These are phyloP conservation scores for Carassius carassius DNA, from an alignment of 2,113 vertebrate genomes.

Conservation along the genomic window DNA sequence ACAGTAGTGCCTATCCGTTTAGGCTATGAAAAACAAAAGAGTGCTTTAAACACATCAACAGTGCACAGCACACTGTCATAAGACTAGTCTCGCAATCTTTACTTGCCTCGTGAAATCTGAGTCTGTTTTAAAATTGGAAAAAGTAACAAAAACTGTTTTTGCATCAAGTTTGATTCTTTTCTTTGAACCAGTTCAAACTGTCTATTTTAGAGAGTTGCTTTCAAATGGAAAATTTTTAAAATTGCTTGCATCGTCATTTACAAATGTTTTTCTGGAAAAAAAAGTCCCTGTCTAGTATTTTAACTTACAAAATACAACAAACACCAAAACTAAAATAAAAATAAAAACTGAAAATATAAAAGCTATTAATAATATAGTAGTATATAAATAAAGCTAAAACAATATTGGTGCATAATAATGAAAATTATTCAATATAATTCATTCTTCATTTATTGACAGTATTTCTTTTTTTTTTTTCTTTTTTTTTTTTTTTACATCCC, in stretches of 20 bases:
- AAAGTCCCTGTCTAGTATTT: too few relatives aligned
- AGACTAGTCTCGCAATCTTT: not conserved
- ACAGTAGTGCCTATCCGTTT: not conserved
- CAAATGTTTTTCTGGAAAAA: too few relatives aligned
- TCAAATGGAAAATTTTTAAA: too few relatives aligned
- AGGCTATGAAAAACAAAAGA: not conserved
- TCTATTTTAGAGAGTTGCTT: not conserved
- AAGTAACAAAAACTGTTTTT: not conserved
- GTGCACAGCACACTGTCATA: not conserved
- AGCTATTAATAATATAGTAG: not conserved
- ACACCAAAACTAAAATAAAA: not conserved
- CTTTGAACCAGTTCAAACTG: not conserved
- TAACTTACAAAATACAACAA: too few relatives aligned
- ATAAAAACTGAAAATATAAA: not conserved
- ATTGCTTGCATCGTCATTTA: too few relatives aligned
- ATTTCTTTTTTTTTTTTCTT: not conserved
- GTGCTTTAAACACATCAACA: not conserved
- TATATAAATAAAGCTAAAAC: too few relatives aligned
- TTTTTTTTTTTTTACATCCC: not conserved
- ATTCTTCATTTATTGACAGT: not conserved
- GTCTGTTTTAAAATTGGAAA: not conserved
- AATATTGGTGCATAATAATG: not conserved
- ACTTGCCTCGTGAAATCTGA: not conserved
- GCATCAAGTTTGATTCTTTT: not conserved
- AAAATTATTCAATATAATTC: not conserved